Evolutionary conservation across 1,140 invertebrate genomes (phyloP).

Genomic region (Cyclargus thomasi): DNA sequence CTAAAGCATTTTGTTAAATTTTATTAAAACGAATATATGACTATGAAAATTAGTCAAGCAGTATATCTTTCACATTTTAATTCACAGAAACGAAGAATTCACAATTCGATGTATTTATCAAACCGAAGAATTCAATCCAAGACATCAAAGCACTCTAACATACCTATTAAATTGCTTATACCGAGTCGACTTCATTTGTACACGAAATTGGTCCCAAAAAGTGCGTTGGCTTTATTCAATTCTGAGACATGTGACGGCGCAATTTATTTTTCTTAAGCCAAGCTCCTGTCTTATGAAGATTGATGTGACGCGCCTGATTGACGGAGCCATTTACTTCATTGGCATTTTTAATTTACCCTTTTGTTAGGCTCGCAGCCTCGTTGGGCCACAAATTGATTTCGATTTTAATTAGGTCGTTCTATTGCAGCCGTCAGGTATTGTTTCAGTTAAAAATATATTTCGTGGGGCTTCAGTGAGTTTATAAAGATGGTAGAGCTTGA

Average conservation of each 20-base stretch:
- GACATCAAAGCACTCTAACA: background rate
- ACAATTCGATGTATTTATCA: background rate
- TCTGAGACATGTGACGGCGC: constrained; percentile 28
- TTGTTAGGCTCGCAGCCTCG: constrained; percentile 23
- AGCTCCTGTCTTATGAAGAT: constrained; percentile 53
- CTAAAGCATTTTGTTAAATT: no score
- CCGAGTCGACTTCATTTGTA: constrained; percentile 9
- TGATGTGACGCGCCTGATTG: constrained; percentile 48
- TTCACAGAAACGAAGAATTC: background rate
- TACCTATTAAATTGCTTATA: background rate
- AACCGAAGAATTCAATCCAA: no score
- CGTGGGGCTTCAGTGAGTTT: no score
- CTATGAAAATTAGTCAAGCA: no score
- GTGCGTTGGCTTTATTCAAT: constrained; percentile 14
- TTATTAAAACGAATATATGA: no score
- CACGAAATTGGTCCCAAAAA: constrained; percentile 1
- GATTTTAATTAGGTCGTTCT: constrained; percentile 11
- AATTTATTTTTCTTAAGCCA: constrained; percentile 61
- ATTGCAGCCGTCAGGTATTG: background rate
- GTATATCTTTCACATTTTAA: background rate
- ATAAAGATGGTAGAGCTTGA: no score
- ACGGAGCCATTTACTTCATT: constrained; percentile 56
- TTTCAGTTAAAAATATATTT: no score
- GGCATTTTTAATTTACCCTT: constrained; percentile 57
- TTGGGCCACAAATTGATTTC: constrained; percentile 14